These are phyloP conservation scores for Pissodes strobi DNA, from an alignment of 1,140 invertebrate genomes.

Conservation along the genomic window DNA sequence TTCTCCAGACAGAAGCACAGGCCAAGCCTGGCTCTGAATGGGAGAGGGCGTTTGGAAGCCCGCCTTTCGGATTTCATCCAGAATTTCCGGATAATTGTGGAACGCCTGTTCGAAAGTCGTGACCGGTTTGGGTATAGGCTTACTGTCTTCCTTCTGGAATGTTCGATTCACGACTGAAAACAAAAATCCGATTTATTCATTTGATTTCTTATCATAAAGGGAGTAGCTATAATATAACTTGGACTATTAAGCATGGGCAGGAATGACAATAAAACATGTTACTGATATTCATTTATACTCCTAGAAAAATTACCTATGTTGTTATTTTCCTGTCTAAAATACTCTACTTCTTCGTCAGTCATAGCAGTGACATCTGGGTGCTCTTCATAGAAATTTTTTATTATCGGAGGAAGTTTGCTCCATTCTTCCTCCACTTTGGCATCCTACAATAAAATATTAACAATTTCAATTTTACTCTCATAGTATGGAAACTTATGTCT, in stretches of 20 bases:
- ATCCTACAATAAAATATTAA: conserved; percentile 60
- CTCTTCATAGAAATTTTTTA: conserved; percentile 87
- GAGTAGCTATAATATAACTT: too few relatives aligned
- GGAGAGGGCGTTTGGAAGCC: conserved; percentile 85
- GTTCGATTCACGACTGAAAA: conserved; percentile 46
- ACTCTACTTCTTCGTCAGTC: conserved; percentile 63
- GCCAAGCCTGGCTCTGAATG: conserved; percentile 91
- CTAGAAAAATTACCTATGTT: conserved; percentile 64
- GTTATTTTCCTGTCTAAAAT: conserved; percentile 68
- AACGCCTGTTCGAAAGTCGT: conserved; percentile 85
- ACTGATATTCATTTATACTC: too few relatives aligned
- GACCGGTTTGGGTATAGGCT: conserved; percentile 80
- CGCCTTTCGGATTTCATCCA: conserved; percentile 80
- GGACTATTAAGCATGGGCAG: too few relatives aligned
- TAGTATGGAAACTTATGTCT: not conserved
- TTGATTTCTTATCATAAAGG: too few relatives aligned
- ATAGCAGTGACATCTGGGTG: conserved; percentile 71
- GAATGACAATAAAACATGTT: too few relatives aligned
- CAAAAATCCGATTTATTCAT: too few relatives aligned
- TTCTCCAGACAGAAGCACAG: conserved; percentile 79
- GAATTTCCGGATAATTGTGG: conserved; percentile 77
- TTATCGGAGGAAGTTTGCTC: conserved; percentile 67
- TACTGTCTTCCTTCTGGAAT: conserved; percentile 56
- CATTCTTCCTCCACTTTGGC: conserved; percentile 61
- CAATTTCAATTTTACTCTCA: not conserved